These are phyloP conservation scores for Hyles vespertilio DNA, from an alignment of 1,140 invertebrate genomes.

Conservation along the genomic window DNA sequence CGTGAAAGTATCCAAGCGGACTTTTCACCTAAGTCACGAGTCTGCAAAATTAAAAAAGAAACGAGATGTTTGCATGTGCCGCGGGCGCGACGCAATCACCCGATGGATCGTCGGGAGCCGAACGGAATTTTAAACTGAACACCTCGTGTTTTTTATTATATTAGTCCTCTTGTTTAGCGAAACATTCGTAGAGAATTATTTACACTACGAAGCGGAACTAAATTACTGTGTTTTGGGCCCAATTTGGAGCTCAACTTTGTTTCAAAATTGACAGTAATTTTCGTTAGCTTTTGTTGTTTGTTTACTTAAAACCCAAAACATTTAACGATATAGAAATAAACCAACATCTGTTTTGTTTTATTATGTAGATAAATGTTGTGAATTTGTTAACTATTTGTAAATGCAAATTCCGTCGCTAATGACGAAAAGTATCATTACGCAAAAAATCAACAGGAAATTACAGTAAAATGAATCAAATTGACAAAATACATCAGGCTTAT, in stretches of 20 bases:
- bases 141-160: slow-evolving; percentile 26
- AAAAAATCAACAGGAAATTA: slow-evolving; percentile 9
- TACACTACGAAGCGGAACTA: slow-evolving; percentile 1
- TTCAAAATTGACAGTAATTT: too few relatives aligned
- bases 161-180: slow-evolving; percentile 13
- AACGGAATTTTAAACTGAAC: slow-evolving; percentile 44
- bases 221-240: too few relatives aligned
- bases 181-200: slow-evolving; percentile 1
- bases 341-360: neutral
- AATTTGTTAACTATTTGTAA: neutral
- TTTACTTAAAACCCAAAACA: neutral
- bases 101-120: slow-evolving; percentile 35
- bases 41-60: slow-evolving; percentile 22
- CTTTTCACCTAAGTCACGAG: slow-evolving; percentile 19
- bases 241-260: too few relatives aligned
- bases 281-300: too few relatives aligned
- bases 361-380: neutral
- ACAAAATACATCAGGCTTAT: neutral
- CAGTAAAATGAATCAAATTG: slow-evolving; percentile 13
- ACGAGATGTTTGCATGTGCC: slow-evolving; percentile 22
- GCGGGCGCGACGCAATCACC: slow-evolving; percentile 36
- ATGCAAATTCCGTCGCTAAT: slow-evolving; percentile 27
- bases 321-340: neutral
- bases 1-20: neutral
- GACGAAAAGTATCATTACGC: slow-evolving; percentile 16